These are phyloP conservation scores for Nothoprocta perdicaria DNA, from an alignment of 2,113 vertebrate species.

Conservation along the genomic window DNA sequence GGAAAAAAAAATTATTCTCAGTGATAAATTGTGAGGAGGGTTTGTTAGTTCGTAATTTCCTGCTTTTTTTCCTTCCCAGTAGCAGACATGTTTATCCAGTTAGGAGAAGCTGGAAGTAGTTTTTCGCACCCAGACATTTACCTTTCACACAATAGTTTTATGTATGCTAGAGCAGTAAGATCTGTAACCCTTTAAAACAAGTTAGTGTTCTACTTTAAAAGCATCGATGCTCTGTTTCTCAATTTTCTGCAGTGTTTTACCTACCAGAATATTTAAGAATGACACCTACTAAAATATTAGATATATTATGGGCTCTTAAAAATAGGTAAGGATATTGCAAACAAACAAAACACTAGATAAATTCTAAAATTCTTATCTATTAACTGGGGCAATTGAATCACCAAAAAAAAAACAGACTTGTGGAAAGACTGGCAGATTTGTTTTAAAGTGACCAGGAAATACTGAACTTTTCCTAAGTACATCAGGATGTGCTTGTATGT, in stretches of 20 bases:
- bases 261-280: neutral
- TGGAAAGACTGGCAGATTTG: neutral
- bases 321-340: neutral
- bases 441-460: neutral
- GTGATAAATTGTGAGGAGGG: neutral
- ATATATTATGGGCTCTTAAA: neutral
- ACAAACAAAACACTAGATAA: no score
- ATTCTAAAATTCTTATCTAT: neutral
- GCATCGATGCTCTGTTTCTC: neutral
- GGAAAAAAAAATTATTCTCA: neutral
- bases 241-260: neutral
- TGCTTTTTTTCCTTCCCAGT: neutral
- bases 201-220: neutral
- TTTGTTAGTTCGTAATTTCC: neutral
- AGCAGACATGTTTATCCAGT: neutral
- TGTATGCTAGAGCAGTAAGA: neutral
- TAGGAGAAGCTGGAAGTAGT: neutral
- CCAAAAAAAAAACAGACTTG: neutral
- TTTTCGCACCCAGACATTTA: neutral
- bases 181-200: neutral
- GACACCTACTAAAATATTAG: neutral
- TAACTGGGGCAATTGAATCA: neutral
- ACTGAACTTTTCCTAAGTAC: neutral
- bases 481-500: neutral
- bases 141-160: neutral